Base-by-base conservation (phyloP, 2,113 vertebrate genomes). In the Cololabis saira region DNA sequence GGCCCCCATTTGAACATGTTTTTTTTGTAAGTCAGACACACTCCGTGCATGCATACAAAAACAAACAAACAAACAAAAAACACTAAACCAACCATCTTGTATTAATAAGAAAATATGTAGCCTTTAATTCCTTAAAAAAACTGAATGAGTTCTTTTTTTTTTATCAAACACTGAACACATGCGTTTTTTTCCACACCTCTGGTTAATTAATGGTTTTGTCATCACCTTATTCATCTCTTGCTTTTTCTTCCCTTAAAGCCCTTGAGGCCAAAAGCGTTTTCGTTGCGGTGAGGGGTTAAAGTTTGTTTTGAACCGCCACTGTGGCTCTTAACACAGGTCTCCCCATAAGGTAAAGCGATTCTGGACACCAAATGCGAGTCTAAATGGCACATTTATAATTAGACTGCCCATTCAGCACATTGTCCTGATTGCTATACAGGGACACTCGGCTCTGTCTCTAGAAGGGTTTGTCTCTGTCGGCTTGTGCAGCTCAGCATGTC, bases 371-470 rank as follows among this genome's bases (percentile, higher is more conserved):
- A 95, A 93, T 93, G 92, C 82, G 87, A 93, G 95, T 93, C 95
- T 93, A 97, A 98, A 96, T 97, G 96, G 95, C 95, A 98, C 95
- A 96, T 96, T 95, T 99, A 99, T 97, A 96, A 99, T 99, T 99
- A 99, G 98, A 96, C 94, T 96, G 96, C 92, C 94, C 93, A 96
- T 97, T 98, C 97, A 99, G 98, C 98, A 98, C 95, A 97, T 96
- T 95, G 93, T 95, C 93, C 94, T 91, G 90, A 90, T 92, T 92
- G 95, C 95, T 96, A 93, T 94, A 94, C 95, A 94, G 93, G 94
- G 95, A 93, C 94, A 86, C 93, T 92, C 90, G 87, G 91, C 92
- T 91, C 90, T 93, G 93, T 92, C 92, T 95, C 93, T 91, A 89
- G 90, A 85, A 87, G 89, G 93, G 81, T 85, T 87, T 74, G 81